Conservation (phyloP, 1,140 invertebrate genomes). For the Capitella teleta region DNA sequence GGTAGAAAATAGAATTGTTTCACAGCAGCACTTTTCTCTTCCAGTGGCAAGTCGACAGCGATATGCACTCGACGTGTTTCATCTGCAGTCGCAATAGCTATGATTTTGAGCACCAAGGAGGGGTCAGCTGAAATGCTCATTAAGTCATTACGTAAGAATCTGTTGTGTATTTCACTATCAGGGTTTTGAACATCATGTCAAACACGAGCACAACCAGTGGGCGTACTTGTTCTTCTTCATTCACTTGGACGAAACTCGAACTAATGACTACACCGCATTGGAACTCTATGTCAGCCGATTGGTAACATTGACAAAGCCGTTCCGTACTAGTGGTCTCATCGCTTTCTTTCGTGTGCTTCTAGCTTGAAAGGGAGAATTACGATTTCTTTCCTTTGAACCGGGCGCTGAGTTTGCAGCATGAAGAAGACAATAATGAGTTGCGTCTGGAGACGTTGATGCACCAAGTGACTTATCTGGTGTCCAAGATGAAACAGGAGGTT, state of each 20-base stretch:
- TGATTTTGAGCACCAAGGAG: conserved; percentile 33
- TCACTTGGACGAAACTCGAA: conserved; percentile 11
- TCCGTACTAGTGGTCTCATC: neutral
- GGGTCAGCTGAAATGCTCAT: no score
- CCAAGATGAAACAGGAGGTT: conserved; percentile 35
- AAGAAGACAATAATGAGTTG: conserved; percentile 34
- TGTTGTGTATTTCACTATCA: neutral
- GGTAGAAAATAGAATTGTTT: neutral
- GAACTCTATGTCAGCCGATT: conserved; percentile 14
- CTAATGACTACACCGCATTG: conserved; percentile 15
- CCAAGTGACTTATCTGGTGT: conserved; percentile 31
- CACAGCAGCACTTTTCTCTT: conserved; percentile 11
- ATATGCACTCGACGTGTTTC: conserved; percentile 35
- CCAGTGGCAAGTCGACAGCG: conserved; percentile 36
- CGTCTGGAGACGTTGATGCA: conserved; percentile 35
- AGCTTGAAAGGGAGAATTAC: conserved; percentile 30
- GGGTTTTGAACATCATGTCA: conserved; percentile 16
- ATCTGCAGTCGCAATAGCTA: conserved; percentile 35
- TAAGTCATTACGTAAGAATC: no score
- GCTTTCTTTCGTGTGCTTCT: neutral
- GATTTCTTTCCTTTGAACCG: conserved; percentile 41
- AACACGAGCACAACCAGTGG: conserved; percentile 16
- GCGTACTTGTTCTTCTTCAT: conserved; percentile 16
- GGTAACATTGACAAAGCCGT: neutral
- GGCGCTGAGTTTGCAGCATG: conserved; percentile 24